Evolutionary conservation across 2,888 invertebrate genomes (phyloP), one percentile per base, ranked within the genome.

Genomic region (Heliothis peltigera): DNA sequence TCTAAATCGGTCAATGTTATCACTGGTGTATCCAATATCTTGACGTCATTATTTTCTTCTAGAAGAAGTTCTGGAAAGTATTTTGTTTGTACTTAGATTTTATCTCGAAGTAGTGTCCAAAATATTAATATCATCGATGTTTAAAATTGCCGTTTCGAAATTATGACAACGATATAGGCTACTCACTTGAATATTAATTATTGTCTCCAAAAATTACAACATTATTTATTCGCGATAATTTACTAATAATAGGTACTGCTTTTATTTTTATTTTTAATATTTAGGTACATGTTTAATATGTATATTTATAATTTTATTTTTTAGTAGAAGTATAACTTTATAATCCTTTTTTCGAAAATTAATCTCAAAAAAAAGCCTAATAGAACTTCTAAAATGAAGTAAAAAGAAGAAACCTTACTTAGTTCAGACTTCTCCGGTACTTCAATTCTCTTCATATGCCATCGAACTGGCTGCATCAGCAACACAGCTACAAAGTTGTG

Each of bases 391-490:
- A n/a, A n/a, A n/a, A n/a, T n/a, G n/a, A n/a, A n/a, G 28, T 1
- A 28, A 28, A 10, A 12, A 32, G 3, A 32, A 19, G 28, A 25
- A 32, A 8, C 4, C 63, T 53, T 44, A 73, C 72, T 49, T 8
- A 53, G 48, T 28, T 73, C 72, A 3, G 56, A n/a, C 0, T 12
- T 17, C 18, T 43, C 56, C 0, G 7, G 7, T 4, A 77, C n/a
- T 25, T 72, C 66, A 19, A 73, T n/a, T 54, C 60, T 72, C 32
- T 60, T 73, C 67, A 73, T 57, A 12, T 73, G 72, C 72, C 72
- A 77, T 21, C n/a, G 2, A 1, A 77, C 77, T 21, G 72, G 72
- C 22, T 73, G 72, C 77, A 73, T 72, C 10, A 77, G 19, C 12
- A 65, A 49, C 7, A 54, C 73, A n/a, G 73, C 73, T 1, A 72